Evolutionary conservation across 2,113 vertebrate species (phyloP).

Genomic region (Carettochelys insculpta): DNA sequence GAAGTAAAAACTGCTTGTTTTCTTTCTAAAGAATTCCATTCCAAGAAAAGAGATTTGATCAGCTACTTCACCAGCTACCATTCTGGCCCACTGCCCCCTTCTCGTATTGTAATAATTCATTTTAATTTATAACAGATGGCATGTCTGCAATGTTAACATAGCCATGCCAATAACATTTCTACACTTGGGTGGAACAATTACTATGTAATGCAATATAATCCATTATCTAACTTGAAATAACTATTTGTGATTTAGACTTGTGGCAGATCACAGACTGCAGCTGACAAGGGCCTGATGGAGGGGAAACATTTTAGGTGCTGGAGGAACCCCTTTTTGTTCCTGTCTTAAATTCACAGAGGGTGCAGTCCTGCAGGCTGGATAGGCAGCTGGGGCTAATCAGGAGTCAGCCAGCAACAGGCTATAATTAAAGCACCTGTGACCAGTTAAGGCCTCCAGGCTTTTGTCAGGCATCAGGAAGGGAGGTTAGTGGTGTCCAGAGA

Average conservation of each 20-base stretch:
- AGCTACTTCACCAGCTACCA: not conserved
- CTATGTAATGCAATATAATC: not conserved
- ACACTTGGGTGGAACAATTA: not conserved
- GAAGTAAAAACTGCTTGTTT: not conserved
- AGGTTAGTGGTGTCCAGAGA: too few relatives aligned
- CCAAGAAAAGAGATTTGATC: not conserved
- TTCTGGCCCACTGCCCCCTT: not conserved
- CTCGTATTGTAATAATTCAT: not conserved
- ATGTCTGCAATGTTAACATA: not conserved
- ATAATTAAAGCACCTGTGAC: too few relatives aligned
- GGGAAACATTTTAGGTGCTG: too few relatives aligned
- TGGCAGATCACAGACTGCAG: too few relatives aligned
- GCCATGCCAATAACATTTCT: not conserved
- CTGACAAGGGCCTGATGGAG: too few relatives aligned
- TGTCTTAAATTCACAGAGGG: too few relatives aligned
- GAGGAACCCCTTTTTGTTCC: too few relatives aligned
- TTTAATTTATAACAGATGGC: not conserved
- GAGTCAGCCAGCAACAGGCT: too few relatives aligned
- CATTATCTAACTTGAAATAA: not conserved
- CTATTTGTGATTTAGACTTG: not conserved
- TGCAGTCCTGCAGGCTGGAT: too few relatives aligned
- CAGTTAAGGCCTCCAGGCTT: too few relatives aligned
- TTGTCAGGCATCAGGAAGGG: too few relatives aligned
- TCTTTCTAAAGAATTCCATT: not conserved
- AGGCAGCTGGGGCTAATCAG: too few relatives aligned